phyloP scores from a whole-genome alignment of 2,888 invertebrate species.

The Bhutanitis thaidina region DNA sequence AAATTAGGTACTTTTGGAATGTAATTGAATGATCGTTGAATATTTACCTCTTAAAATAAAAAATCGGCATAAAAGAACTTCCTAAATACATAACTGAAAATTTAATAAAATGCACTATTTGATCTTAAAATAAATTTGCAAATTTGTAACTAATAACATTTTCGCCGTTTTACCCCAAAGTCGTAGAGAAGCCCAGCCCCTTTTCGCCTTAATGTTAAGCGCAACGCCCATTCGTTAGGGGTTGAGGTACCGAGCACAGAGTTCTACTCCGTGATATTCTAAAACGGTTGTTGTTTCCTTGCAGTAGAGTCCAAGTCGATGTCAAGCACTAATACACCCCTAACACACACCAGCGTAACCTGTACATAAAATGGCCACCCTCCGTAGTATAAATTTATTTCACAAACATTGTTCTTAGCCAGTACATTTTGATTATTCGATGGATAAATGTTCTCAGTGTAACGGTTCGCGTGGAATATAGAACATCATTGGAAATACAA shows the following conservation, averaged over 20 bases:
- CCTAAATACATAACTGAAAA: too few relatives aligned
- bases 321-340: constrained; percentile 18
- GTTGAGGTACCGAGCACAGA: constrained; percentile 31
- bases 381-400: constrained; percentile 57
- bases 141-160: background rate
- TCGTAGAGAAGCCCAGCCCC: constrained; percentile 43
- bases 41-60: too few relatives aligned
- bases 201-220: constrained; percentile 34
- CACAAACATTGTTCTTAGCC: constrained; percentile 30
- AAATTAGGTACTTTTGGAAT: too few relatives aligned
- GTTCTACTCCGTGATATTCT: constrained; percentile 11
- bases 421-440: constrained; percentile 36
- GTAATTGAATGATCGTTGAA: too few relatives aligned
- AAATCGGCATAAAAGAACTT: too few relatives aligned
- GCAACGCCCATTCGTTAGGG: constrained; percentile 51
- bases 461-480: background rate
- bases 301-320: constrained; percentile 25
- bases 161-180: constrained; percentile 23
- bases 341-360: constrained; percentile 28
- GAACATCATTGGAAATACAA: background rate
- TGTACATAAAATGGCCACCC: constrained; percentile 42
- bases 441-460: constrained; percentile 25
- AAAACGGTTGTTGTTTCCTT: constrained; percentile 34
- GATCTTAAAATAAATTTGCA: too few relatives aligned
- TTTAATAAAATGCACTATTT: too few relatives aligned